Percentiles rank a stretch among this genome's conserved stretches.
phyloP scores from a whole-genome alignment of 2,888 invertebrate genomes.

The Epistrophe eligans region DNA sequence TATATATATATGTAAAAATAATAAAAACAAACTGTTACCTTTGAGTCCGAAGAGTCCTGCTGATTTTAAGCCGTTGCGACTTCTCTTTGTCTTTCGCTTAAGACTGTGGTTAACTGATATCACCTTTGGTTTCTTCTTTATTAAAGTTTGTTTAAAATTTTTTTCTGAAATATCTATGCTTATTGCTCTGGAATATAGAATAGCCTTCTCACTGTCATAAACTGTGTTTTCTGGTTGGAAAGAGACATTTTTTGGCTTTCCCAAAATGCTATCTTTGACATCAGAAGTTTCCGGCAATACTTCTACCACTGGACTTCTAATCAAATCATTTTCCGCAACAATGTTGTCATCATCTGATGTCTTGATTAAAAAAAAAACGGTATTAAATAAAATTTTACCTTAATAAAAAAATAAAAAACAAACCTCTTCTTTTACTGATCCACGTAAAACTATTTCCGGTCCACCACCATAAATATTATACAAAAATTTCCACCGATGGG shows the following conservation, averaged over 20 bases:
- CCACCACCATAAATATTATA: constrained; percentile 94
- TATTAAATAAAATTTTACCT: neutral
- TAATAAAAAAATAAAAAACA: neutral
- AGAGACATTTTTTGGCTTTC: constrained; percentile 66
- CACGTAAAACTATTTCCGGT: constrained; percentile 88
- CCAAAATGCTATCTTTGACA: constrained; percentile 29
- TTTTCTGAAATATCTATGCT: constrained; percentile 53
- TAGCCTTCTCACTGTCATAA: constrained; percentile 54
- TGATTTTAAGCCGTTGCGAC: constrained; percentile 65
- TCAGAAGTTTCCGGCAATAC: neutral
- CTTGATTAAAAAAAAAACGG: constrained; percentile 22
- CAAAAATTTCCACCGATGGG: constrained; percentile 94
- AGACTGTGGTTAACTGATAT: constrained; percentile 51
- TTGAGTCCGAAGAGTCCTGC: constrained; percentile 64
- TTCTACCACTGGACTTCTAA: constrained; percentile 44
- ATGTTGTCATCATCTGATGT: constrained; percentile 51
- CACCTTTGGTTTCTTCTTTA: constrained; percentile 58
- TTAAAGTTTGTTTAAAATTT: constrained; percentile 42
- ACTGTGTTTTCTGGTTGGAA: constrained; percentile 55
- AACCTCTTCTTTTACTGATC: constrained; percentile 80
- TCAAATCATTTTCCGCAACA: constrained; percentile 39
- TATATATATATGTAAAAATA: neutral
- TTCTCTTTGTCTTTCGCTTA: constrained; percentile 61
- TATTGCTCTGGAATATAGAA: constrained; percentile 55
- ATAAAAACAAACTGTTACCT: constrained; percentile 37